phyloP scores from a whole-genome alignment of 2,888 invertebrate genomes.

The Sphaerophoria taeniata region DNA sequence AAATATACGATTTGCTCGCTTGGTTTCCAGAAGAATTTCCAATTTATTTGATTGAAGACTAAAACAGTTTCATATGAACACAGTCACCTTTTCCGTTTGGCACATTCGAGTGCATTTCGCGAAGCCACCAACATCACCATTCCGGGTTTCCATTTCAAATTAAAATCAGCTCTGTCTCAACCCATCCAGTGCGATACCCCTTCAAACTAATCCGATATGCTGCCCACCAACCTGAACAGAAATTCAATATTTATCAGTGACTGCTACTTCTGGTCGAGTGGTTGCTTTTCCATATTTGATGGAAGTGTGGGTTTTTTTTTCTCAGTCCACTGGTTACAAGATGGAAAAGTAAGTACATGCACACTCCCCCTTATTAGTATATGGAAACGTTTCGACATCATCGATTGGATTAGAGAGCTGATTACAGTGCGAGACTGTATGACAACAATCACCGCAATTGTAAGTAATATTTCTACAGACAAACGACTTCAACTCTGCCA shows the following conservation, averaged over 20 bases:
- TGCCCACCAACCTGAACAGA: slow-evolving; percentile 48
- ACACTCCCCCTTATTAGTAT: background rate
- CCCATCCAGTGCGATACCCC: slow-evolving; percentile 44
- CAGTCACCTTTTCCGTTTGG: slow-evolving; percentile 43
- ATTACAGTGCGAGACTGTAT: slow-evolving; percentile 18
- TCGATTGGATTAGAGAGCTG: slow-evolving; percentile 57
- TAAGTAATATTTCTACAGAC: slow-evolving; percentile 17
- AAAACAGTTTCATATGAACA: background rate
- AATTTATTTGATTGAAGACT: slow-evolving; percentile 39
- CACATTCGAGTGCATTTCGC: slow-evolving; percentile 57
- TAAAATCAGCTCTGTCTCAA: no score
- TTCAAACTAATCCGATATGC: slow-evolving; percentile 63
- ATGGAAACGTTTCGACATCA: slow-evolving; percentile 22
- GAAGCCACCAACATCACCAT: slow-evolving; percentile 38
- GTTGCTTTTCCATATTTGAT: slow-evolving; percentile 12
- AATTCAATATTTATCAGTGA: slow-evolving; percentile 58
- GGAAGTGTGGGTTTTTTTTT: slow-evolving; percentile 25
- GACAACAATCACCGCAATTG: slow-evolving; percentile 56
- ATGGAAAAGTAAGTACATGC: slow-evolving; percentile 36
- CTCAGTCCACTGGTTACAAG: slow-evolving; percentile 49
- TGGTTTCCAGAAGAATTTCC: slow-evolving; percentile 35
- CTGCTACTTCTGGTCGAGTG: slow-evolving; percentile 6
- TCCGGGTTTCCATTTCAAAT: slow-evolving; percentile 40
- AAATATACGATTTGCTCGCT: slow-evolving; percentile 6
- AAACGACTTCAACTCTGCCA: background rate